Evolutionary conservation across 2,113 vertebrate genomes (phyloP), one percentile per base, ranked within the genome.

Genomic region (Pogona vitticeps): DNA sequence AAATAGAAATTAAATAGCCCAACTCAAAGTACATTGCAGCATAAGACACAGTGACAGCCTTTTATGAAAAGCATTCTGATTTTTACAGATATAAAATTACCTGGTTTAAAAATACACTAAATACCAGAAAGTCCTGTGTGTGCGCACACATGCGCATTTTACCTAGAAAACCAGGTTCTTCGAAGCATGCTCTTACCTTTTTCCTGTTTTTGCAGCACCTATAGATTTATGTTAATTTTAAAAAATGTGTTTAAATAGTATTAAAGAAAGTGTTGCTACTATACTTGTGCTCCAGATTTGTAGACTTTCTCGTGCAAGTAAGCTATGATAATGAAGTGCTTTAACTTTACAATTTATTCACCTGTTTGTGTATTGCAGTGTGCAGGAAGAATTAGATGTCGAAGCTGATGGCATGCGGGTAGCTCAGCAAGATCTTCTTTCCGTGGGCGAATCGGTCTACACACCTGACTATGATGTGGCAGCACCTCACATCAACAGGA

Each of bases 321-420:
- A 28, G 61, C 23, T 52, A 3, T 76, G 59, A 76, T 2, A 10
- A 38, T 52, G 58, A 76, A 67, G 42, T 79, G 1, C 15, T 36
- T 40, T 84, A 26, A 31, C 1, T 86, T 78, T 46, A 7, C 38
- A 40, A 40, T 72, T 15, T 1, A 40, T 42, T 40, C 10, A 21
- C 21, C 31, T 78, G 26, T 68, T 71, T 40, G 81, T 36, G 28
- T 59, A n/a, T 56, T 31, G 0, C 85, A 99, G 98, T 88, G 97
- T 99, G 92, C 98, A 98, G 94, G 95, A 93, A 89, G 98, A 99
- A 92, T 91, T 99, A 90, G 98, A 99, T 56, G 85, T 90, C 0
- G 98, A 99, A 92, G 97, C 97, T 0, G 99, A 99, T 87, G 94
- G 95, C 91, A 99, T 99, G 98, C 97, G 97, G 56, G 12, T 95